Conservation (phyloP, 1,140 invertebrate species). For the Drosophila yakuba region DNA sequence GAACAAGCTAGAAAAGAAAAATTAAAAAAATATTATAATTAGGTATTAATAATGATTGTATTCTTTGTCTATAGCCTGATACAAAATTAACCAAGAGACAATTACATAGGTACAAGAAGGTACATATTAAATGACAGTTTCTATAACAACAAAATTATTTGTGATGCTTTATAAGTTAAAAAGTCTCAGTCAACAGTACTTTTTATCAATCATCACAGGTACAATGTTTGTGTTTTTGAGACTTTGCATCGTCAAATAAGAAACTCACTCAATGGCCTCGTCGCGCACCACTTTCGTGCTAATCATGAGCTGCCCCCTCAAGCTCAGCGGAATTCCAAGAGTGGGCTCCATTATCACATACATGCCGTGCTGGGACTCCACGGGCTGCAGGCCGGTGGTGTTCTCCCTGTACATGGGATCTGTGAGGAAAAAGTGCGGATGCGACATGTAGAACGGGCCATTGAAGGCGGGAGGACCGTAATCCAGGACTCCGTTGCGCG, state of each 20-base stretch:
- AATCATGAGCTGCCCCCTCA: slow-evolving; percentile 89
- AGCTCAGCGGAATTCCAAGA: slow-evolving; percentile 88
- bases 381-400: slow-evolving; percentile 90
- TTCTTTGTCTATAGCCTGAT: too few species aligned
- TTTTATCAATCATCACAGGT: too few species aligned
- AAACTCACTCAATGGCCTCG: slow-evolving; percentile 85
- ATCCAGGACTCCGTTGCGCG: slow-evolving; percentile 86
- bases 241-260: too few species aligned
- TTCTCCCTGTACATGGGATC: slow-evolving; percentile 88
- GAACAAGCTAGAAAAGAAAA: slow-evolving; percentile 17
- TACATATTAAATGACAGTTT: too few species aligned
- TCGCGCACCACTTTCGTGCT: slow-evolving; percentile 88
- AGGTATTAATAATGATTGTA: too few species aligned
- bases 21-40: too few species aligned
- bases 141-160: too few species aligned
- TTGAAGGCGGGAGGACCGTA: slow-evolving; percentile 89
- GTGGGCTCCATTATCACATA: slow-evolving; percentile 90
- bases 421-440: slow-evolving; percentile 94
- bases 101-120: too few species aligned
- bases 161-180: too few species aligned
- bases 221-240: too few species aligned
- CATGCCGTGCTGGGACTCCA: slow-evolving; percentile 89
- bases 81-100: too few species aligned
- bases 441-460: slow-evolving; percentile 92
- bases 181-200: too few species aligned